A percentile compares a stretch with the other conserved stretches of the same genome.
Evolutionary conservation across 1,140 invertebrate species (phyloP).

Genomic region (Drosophila hydei): DNA sequence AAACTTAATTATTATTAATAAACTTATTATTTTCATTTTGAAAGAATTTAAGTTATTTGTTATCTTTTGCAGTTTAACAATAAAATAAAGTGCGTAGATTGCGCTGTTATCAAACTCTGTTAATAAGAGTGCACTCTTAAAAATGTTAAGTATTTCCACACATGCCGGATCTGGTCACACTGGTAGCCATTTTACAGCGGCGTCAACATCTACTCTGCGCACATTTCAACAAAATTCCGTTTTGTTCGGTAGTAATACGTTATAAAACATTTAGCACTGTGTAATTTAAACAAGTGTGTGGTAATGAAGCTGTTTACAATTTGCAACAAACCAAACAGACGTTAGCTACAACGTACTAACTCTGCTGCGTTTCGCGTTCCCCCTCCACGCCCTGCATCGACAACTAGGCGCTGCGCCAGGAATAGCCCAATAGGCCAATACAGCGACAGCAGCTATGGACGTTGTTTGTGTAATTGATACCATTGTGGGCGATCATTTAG

Average conservation of each 20-base stretch:
- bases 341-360: constrained; percentile 28
- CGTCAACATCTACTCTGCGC: constrained; percentile 48
- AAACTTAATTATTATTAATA: too few species aligned
- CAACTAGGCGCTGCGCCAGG: constrained; percentile 40
- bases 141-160: constrained; percentile 11
- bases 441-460: constrained; percentile 88
- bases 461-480: constrained; percentile 96
- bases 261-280: constrained; percentile 63
- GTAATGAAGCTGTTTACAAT: constrained; percentile 67
- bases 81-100: too few species aligned
- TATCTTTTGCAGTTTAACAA: too few species aligned
- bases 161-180: constrained; percentile 22
- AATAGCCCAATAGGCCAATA: constrained; percentile 47
- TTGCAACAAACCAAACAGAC: constrained; percentile 30
- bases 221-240: constrained; percentile 61
- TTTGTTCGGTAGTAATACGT: constrained; percentile 55
- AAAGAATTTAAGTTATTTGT: too few species aligned
- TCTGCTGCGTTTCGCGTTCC: constrained; percentile 35
- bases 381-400: background rate
- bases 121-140: background rate
- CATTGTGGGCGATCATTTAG: constrained; percentile 88
- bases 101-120: background rate
- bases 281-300: constrained; percentile 59
- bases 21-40: too few species aligned
- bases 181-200: constrained; percentile 39